These are phyloP conservation scores for Papilio glaucus DNA, from an alignment of 1,140 invertebrate genomes.

Conservation along the genomic window DNA sequence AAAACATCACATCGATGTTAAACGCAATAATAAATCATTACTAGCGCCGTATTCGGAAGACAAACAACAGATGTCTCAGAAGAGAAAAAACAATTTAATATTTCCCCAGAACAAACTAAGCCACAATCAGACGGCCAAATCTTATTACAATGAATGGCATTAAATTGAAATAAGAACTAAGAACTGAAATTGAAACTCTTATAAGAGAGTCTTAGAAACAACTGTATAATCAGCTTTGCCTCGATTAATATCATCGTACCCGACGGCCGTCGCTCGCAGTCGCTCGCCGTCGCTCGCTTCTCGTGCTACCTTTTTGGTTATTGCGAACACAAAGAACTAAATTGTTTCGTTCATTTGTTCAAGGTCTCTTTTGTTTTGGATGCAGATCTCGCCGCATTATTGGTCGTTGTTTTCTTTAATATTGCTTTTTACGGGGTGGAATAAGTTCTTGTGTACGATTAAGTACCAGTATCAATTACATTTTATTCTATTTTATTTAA, in stretches of 20 bases:
- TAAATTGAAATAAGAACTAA: slow-evolving; percentile 47
- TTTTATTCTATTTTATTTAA: background rate
- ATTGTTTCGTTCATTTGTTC: slow-evolving; percentile 77
- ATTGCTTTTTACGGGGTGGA: slow-evolving; percentile 17
- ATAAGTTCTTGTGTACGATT: slow-evolving; percentile 9
- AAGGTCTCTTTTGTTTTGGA: slow-evolving; percentile 69
- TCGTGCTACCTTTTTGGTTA: slow-evolving; percentile 56
- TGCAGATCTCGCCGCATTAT: slow-evolving; percentile 49
- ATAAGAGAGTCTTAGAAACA: slow-evolving; percentile 69
- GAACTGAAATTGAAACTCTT: slow-evolving; percentile 65
- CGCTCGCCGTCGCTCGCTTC: background rate
- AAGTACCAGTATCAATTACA: background rate
- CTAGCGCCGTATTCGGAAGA: background rate
- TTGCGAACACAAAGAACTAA: slow-evolving; percentile 76
- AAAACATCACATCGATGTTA: background rate
- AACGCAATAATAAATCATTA: background rate
- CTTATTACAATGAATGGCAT: slow-evolving; percentile 42
- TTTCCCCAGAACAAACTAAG: slow-evolving; percentile 19
- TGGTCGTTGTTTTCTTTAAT: slow-evolving; percentile 12
- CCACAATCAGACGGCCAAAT: slow-evolving; percentile 35
- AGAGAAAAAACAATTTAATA: slow-evolving; percentile 27
- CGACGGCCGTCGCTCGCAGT: slow-evolving; percentile 54
- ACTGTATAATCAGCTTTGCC: slow-evolving; percentile 79
- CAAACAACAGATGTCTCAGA: background rate
- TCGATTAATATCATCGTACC: slow-evolving; percentile 77